These are phyloP conservation scores for Bombylius major DNA, from an alignment of 2,888 invertebrate species.

Conservation along the genomic window DNA sequence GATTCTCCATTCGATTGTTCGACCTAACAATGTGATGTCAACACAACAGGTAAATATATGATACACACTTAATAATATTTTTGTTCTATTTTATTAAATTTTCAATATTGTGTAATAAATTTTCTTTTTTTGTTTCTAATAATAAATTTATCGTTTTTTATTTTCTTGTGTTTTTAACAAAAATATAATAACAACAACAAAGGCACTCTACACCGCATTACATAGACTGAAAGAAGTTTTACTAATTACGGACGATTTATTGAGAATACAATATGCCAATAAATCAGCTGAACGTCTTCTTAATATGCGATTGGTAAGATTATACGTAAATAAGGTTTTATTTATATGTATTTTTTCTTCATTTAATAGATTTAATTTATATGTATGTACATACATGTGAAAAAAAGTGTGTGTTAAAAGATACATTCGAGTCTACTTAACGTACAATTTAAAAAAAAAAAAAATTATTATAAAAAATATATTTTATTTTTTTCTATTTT, in stretches of 20 bases:
- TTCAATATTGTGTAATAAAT: too few relatives aligned
- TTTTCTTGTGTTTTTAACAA: too few relatives aligned
- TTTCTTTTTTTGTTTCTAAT: too few relatives aligned
- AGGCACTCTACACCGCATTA: constrained; percentile 72
- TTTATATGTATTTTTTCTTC: constrained; percentile 30
- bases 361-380: too few relatives aligned
- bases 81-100: too few relatives aligned
- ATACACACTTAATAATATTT: too few relatives aligned
- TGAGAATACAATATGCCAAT: constrained; percentile 79
- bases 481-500: too few relatives aligned
- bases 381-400: too few relatives aligned
- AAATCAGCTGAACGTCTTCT: constrained; percentile 72
- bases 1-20: constrained; percentile 64
- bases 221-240: constrained; percentile 78
- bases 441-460: constrained; percentile 43
- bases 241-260: constrained; percentile 74
- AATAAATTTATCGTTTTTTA: too few relatives aligned
- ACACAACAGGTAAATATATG: constrained; percentile 40
- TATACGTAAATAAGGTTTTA: constrained; percentile 18
- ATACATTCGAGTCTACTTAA: constrained; percentile 48
- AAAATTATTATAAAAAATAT: too few relatives aligned
- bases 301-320: constrained; percentile 51
- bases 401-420: too few relatives aligned
- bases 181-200: too few relatives aligned
- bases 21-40: constrained; percentile 62